Conservation (phyloP, 2,113 vertebrate genomes). For the Syrrhaptes paradoxus region DNA sequence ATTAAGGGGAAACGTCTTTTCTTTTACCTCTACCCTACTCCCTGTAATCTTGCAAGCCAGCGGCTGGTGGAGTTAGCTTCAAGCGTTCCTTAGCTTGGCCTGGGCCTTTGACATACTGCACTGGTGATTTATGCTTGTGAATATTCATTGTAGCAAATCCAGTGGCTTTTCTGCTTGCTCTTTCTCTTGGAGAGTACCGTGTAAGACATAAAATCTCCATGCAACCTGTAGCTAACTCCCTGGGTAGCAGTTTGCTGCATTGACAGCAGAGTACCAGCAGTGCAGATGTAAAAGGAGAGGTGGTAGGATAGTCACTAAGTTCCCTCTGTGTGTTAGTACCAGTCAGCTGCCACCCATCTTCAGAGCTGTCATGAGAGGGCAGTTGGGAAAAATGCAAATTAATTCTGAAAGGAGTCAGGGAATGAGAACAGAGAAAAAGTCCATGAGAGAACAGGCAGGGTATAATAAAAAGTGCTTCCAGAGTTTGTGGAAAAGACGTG, state of each 20-base stretch:
- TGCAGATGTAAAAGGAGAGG: background rate
- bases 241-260: background rate
- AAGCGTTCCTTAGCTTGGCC: constrained; percentile 7
- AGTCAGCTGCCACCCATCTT: background rate
- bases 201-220: background rate
- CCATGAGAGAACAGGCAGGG: background rate
- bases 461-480: background rate
- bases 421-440: background rate
- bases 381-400: background rate
- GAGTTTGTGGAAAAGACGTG: background rate
- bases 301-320: background rate
- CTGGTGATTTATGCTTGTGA: constrained; percentile 48
- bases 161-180: constrained; percentile 9
- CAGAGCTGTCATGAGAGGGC: background rate
- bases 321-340: background rate
- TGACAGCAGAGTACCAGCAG: background rate
- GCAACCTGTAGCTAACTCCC: background rate
- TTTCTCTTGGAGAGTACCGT: background rate
- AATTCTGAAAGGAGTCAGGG: background rate
- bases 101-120: background rate
- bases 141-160: constrained; percentile 60
- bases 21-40: constrained; percentile 17
- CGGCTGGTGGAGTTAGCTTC: constrained; percentile 21
- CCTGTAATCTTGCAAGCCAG: background rate
- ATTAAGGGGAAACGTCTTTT: background rate